Evolutionary conservation across 2,113 vertebrate species (phyloP).

Genomic region (Cyprinus carpio): DNA sequence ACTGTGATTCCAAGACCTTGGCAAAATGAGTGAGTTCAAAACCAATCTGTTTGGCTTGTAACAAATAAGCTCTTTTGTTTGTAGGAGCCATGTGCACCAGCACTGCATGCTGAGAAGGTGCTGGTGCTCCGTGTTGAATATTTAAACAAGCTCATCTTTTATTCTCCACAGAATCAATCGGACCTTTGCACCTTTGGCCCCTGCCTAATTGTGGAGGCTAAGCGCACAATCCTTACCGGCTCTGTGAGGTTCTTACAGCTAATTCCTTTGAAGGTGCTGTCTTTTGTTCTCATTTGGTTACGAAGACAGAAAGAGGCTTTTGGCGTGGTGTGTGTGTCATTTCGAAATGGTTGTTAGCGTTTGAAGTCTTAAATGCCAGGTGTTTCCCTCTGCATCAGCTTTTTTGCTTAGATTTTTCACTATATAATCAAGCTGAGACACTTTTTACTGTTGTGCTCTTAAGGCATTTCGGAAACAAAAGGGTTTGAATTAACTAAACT

Average conservation of each 20-base stretch:
- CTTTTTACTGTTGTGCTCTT: background rate
- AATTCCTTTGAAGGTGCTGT: slow-evolving; percentile 59
- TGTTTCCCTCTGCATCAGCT: background rate
- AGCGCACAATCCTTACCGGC: slow-evolving; percentile 39
- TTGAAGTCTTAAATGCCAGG: slow-evolving; percentile 23
- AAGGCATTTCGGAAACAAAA: background rate
- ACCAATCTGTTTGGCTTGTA: slow-evolving; percentile 32
- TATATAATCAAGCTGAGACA: background rate
- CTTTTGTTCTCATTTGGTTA: slow-evolving; percentile 51
- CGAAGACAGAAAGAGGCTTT: slow-evolving; percentile 3
- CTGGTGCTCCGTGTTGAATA: slow-evolving; percentile 51
- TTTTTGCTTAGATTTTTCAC: background rate
- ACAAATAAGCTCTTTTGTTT: slow-evolving; percentile 53
- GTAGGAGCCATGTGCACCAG: slow-evolving; percentile 44
- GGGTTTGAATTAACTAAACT: background rate
- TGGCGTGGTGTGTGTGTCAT: slow-evolving; percentile 28
- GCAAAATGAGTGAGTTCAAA: slow-evolving; percentile 55
- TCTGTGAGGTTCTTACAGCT: slow-evolving; percentile 48
- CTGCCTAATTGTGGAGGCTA: slow-evolving; percentile 53
- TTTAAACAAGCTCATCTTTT: slow-evolving; percentile 57
- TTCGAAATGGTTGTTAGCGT: slow-evolving; percentile 13
- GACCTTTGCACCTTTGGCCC: slow-evolving; percentile 57
- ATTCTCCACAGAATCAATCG: slow-evolving; percentile 50
- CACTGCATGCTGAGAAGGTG: slow-evolving; percentile 52
- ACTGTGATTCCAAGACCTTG: slow-evolving; percentile 41